These are phyloP conservation scores for Lasius fuliginosus DNA, from an alignment of 2,888 invertebrate genomes.

Conservation along the genomic window DNA sequence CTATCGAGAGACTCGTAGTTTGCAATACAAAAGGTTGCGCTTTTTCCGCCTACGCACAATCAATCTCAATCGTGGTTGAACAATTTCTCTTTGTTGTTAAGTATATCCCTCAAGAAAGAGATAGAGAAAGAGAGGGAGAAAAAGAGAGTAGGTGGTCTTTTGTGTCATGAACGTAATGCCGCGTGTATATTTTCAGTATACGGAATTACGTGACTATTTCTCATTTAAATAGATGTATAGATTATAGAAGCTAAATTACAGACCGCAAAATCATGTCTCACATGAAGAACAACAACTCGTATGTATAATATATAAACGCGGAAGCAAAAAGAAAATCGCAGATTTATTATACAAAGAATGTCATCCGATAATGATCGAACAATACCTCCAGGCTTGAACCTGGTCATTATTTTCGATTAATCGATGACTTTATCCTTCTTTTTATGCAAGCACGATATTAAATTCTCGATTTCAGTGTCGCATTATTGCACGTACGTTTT, in stretches of 20 bases:
- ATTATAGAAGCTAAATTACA: background rate
- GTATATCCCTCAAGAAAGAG: background rate
- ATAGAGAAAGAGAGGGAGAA: background rate
- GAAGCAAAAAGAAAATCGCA: background rate
- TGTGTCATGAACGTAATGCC: background rate
- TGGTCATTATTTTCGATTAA: too few relatives aligned
- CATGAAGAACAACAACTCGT: background rate
- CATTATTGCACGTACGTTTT: background rate
- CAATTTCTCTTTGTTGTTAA: constrained; percentile 32
- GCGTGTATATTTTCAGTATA: background rate
- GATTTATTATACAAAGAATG: background rate
- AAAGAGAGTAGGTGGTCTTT: background rate
- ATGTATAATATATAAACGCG: background rate
- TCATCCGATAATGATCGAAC: background rate
- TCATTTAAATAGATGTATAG: background rate
- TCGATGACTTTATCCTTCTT: background rate
- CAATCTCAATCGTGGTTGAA: constrained; percentile 8
- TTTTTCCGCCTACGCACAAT: background rate
- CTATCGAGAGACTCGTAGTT: background rate
- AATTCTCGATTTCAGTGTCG: background rate
- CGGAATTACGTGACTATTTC: background rate
- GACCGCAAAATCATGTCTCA: background rate
- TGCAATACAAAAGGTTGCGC: constrained; percentile 15
- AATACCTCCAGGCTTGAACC: too few relatives aligned
- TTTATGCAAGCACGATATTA: background rate